Percentiles rank a stretch among this genome's conserved stretches.
Evolutionary conservation across 2,113 vertebrate species (phyloP).

Genomic region (Piaya cayana): DNA sequence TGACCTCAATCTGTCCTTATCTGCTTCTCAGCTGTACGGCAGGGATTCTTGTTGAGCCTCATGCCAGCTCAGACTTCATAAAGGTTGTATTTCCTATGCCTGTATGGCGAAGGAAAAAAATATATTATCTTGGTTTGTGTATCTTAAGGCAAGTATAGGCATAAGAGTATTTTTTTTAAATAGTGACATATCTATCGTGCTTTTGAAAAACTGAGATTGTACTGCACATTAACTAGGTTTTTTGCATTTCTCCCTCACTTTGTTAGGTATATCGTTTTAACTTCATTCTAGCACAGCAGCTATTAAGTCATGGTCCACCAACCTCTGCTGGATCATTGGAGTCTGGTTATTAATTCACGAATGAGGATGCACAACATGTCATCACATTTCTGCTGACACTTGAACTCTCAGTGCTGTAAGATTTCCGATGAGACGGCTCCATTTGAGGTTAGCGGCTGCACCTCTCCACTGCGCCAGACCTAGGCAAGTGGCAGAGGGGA

Average conservation of each 20-base stretch:
- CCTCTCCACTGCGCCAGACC: rapidly evolving
- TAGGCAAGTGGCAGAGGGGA: too few relatives aligned
- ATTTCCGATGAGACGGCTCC: background rate
- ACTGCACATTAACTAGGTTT: background rate
- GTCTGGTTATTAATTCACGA: background rate
- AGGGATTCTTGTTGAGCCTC: background rate
- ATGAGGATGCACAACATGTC: background rate
- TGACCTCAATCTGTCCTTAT: background rate
- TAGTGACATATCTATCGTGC: too few relatives aligned
- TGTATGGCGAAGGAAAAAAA: background rate
- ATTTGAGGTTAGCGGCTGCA: too few relatives aligned
- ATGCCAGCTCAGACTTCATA: background rate
- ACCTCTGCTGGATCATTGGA: rapidly evolving
- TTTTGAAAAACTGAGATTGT: background rate
- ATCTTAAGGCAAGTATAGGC: background rate
- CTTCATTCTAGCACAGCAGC: background rate
- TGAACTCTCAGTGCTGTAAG: rapidly evolving
- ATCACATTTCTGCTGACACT: background rate
- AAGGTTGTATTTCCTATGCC: background rate
- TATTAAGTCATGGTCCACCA: background rate
- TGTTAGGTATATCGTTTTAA: background rate
- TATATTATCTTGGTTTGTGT: background rate
- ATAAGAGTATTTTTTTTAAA: background rate
- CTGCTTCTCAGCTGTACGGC: background rate
- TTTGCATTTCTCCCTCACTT: background rate